Evolutionary conservation across 2,888 invertebrate species (phyloP), one percentile per base, ranked within the genome.

Genomic region (Malthinus flaveolus): DNA sequence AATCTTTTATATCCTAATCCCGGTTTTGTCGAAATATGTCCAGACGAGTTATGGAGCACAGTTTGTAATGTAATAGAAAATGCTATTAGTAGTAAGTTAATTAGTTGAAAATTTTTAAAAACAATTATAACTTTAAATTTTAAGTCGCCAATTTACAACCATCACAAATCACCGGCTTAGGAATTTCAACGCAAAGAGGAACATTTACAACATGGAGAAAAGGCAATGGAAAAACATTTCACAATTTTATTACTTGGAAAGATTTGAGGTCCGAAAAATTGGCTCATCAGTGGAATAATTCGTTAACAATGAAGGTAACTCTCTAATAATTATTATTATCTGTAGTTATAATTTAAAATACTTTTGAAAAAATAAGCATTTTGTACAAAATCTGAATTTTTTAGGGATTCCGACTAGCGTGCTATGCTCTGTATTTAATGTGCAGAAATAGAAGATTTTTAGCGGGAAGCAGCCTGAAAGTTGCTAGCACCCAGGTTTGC

Each of bases 21-120:
- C 46, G 93, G 93, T 9, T 89, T 85, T 78, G 90, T 90, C 61
- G 97, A 97, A 83, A 94, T 97, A 65, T 88, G 93, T 73, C 95
- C 95, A 1, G 88, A 92, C 66, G 83, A 86, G 65, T 77, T 97
- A 59, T 94, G 94, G 90, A 76, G 79, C 5, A 83, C 84, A 61
- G 83, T 91, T 65, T 75, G 88, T 34, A 75, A 76, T 69, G 90
- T 93, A 52, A 85, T 95, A 48, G 84, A 84, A 64, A 82, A 83
- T 51, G 88, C 92, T 34, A 81, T 92, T 50, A 77, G 80, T 78
- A 84, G 92, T 91, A 81, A 79, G 78, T 64, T 49, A 53, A 45
- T 36, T 32, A 36, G n/a, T 10, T 32, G n/a, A 42, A 15, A 8
- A 51, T 2, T 13, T 15, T 7, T 32, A 37, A 4, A 7, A 37